Base-by-base conservation (phyloP, 2,113 vertebrate species). In the Solea solea region DNA sequence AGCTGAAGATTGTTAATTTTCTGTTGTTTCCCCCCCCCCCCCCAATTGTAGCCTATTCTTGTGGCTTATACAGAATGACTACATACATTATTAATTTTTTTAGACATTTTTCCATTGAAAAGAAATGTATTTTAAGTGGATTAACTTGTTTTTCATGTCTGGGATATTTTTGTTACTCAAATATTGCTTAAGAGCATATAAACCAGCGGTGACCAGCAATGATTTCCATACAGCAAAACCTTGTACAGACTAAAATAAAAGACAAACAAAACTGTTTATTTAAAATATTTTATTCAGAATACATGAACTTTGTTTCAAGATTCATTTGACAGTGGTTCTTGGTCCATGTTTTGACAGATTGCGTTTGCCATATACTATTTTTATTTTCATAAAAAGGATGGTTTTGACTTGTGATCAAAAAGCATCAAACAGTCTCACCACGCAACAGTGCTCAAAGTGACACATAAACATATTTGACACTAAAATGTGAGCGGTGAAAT, bases 361-460 rank as follows among this genome's bases (percentile, higher is more conserved):
- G 21, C 21, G 21, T 21, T 21, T 1, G 21, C 21, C 21, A 21
- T 21, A 21, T 21, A 21, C 21, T 21, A 21, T 21, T 34, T 34
- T 6, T 34, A 34, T 34, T 34, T 34, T 34, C 5, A 34, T 34
- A 34, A 34, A 34, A 34, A 1, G 3, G 34, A 21, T 21, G 21
- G 21, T 21, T 21, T 21, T 34, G 34, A 6, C 5, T 34, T 34
- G 34, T 2, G 3, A 3, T 34, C 34, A 34, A 34, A 34, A 34
- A 34, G 3, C 34, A 34, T 34, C 28, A 51, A 48, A 71, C 16
- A 54, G 34, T 61, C 28, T 66, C 59, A 73, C 42, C 40, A 34
- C 15, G 70, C 4, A 63, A 11, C 76, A 75, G 82, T 74, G 81
- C 78, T 72, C 50, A 74, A 80, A 74, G 82, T 87, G 89, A 77